Base-by-base conservation (phyloP, 2,888 invertebrate species). In the Polyploca ridens region DNA sequence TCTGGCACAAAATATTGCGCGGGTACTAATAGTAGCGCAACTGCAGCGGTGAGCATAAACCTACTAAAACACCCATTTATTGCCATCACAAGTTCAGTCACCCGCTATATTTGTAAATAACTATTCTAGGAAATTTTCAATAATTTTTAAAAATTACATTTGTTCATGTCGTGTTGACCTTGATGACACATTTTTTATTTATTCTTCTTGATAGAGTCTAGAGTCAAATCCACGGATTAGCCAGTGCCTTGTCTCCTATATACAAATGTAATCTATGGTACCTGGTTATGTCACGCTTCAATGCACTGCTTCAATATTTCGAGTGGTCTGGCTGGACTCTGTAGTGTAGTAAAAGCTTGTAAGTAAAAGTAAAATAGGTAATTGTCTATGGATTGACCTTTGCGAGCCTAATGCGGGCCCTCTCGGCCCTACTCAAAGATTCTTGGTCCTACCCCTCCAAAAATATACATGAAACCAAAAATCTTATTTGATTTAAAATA, bases 111-210 rank as follows among this genome's bases (percentile, higher is more conserved):
- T 41, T 41, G 41, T 11, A 19, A 27, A 61, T 19, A 27, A 27
- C 44, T 27, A 61, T 41, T 44, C 13, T 61, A 27, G 8, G 16
- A 41, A 13, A 61, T 1, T 61, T 44, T 57, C 14, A 62, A 16
- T 35, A 61, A 58, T 62, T 33, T 54, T 35, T 33, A 33, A 63
- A 59, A 68, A 46, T 58, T 62, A 64, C 54, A 64, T 54, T 62
- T 62, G 14, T 49, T 27, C 41, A 11, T 27, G 41, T 27, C 61
- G 13, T 61, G 27, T 35, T 41, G 41, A 58, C 54, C 62, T 62
- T 59, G 27, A 58, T 58, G 58, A 57, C 35, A 63, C 46, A n/a
- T 44, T 62, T 33, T 58, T 41, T 46, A 38, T 35, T 61, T 41
- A 19, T 61, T 61, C 44, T 61, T 61, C n/a, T 19, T 60, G 60